A percentile compares a stretch with the other conserved stretches of the same genome.
These are phyloP conservation scores for Drosophila sordidula DNA, from an alignment of 2,888 invertebrate genomes.

Conservation along the genomic window DNA sequence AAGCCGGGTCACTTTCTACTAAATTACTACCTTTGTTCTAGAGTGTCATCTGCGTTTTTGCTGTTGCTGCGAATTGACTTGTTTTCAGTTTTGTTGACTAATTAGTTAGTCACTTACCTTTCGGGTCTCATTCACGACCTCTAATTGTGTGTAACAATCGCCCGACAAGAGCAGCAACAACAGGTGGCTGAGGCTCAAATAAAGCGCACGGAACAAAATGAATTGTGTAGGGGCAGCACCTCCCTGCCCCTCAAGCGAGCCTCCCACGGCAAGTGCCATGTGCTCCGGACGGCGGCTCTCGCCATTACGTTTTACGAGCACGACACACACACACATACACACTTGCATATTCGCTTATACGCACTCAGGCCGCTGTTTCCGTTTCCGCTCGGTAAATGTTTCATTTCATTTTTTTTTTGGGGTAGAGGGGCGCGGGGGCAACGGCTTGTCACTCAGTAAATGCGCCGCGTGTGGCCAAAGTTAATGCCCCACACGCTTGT, in stretches of 20 bases:
- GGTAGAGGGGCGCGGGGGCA: background rate
- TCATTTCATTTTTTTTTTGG: conserved; percentile 63
- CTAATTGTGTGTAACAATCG: conserved; percentile 52
- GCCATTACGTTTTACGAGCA: conserved; percentile 66
- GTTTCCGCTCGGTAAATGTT: conserved; percentile 78
- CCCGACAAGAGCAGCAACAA: conserved; percentile 35
- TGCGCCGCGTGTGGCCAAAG: conserved; percentile 64
- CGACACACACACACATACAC: conserved; percentile 14
- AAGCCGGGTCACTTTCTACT: background rate
- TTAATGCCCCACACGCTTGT: conserved; percentile 74
- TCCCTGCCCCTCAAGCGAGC: too few relatives aligned
- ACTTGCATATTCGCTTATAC: conserved; percentile 4
- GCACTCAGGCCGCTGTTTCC: conserved; percentile 62
- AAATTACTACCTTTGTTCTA: background rate
- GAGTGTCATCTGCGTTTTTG: background rate
- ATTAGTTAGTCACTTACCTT: conserved; percentile 34
- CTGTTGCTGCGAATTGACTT: background rate
- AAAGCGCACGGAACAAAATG: conserved; percentile 27
- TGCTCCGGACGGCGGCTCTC: conserved; percentile 33
- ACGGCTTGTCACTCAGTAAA: conserved; percentile 71
- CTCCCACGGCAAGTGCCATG: conserved; percentile 13
- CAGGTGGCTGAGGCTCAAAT: conserved; percentile 49
- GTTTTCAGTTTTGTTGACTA: conserved; percentile 31
- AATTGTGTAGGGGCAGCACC: conserved; percentile 37
- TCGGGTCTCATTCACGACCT: conserved; percentile 19